Evolutionary conservation across 2,888 invertebrate species (phyloP), one percentile per base, ranked within the genome.

Genomic region (Adelphocoris suturalis): DNA sequence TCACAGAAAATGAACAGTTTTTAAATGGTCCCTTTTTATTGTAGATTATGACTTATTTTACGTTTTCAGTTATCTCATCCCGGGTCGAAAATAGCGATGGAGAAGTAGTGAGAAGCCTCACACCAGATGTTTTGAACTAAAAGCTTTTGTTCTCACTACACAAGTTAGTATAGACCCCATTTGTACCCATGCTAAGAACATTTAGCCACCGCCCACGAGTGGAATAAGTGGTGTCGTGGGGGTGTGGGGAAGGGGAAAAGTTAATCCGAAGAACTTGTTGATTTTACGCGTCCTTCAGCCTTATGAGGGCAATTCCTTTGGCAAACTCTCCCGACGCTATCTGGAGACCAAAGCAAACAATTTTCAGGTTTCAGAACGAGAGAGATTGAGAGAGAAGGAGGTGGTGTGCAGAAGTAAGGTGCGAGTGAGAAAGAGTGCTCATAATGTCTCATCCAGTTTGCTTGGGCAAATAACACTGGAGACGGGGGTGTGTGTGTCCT

Each of bases 291-390:
- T 82, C 52, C 19, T 52, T 9, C 19, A n/a, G 23, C 27, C 82
- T 82, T 82, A 82, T 82, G 82, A 52, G 82, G 82, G 82, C 82
- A 82, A 82, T 82, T 82, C 82, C 82, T 82, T 82, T n/a, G 3
- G 82, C 52, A 82, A 82, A 82, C 82, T 82, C 52, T 52, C 19
- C 46, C 47, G 7, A 52, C 82, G 82, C 82, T 82, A 82, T 82
- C 82, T 82, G 82, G 52, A 48, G 82, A 82, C 82, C 82, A 82
- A 52, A 52, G 82, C 14, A 82, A 82, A 82, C 82, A 52, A 48
- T 52, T 82, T 47, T 23, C 48, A 82, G 82, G 82, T 82, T 78
- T 68, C 23, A 9, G 61, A 19, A n/a, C 19, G 61, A 16, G 16
- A 19, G 23, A 19, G 68, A 68, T 23, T 11, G 23, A 23, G 27